phyloP scores from a whole-genome alignment of 2,888 invertebrate species.

The Siphonodentalium dalli region DNA sequence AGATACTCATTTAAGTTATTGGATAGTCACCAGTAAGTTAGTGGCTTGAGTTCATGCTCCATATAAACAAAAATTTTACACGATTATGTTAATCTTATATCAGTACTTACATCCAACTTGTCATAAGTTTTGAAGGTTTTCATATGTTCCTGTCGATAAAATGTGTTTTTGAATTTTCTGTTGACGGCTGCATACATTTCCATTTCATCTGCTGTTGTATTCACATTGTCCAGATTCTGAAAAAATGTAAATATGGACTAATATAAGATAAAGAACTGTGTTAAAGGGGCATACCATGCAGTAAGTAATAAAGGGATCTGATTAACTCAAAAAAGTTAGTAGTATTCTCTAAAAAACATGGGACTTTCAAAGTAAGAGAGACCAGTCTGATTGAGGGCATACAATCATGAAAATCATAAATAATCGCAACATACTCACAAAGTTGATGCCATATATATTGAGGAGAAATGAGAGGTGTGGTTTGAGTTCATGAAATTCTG shows the following conservation, averaged over 20 bases:
- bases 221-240: slow-evolving; percentile 53
- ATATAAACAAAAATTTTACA: neutral
- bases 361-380: too few species aligned
- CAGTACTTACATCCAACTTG: slow-evolving; percentile 49
- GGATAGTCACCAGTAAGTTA: too few species aligned
- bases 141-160: slow-evolving; percentile 60
- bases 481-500: slow-evolving; percentile 51
- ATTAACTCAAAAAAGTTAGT: too few species aligned
- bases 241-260: slow-evolving; percentile 5
- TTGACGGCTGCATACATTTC: slow-evolving; percentile 62
- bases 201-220: slow-evolving; percentile 63
- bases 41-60: too few species aligned
- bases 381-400: too few species aligned
- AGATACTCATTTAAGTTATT: too few species aligned
- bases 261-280: too few species aligned
- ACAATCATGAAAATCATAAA: too few species aligned
- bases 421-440: slow-evolving; percentile 51
- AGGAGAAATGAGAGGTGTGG: slow-evolving; percentile 57
- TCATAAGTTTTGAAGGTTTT: slow-evolving; percentile 62
- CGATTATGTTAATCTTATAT: neutral
- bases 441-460: slow-evolving; percentile 56
- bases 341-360: too few species aligned
- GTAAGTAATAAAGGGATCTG: too few species aligned
- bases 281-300: too few species aligned
- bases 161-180: slow-evolving; percentile 56